Evolutionary conservation across 2,888 invertebrate genomes (phyloP), one percentile per base, ranked within the genome.

Genomic region (Metacarcinus magister): DNA sequence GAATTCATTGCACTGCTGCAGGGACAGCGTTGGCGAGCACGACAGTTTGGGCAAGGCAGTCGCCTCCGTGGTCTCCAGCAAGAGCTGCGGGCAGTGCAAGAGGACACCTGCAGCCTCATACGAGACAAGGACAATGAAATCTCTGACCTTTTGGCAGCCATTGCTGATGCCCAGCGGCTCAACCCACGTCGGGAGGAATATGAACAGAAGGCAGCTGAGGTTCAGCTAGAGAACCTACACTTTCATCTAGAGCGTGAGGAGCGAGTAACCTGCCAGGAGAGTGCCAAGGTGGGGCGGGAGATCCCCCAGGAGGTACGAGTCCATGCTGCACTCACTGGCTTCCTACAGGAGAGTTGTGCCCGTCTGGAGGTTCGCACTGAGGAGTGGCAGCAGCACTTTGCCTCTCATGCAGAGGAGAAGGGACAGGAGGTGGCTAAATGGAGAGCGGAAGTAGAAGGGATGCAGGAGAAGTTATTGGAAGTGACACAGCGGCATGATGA

Each of bases 1-100:
- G 96, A 95, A 13, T 96, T 96, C 60, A 96, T 96, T 54, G 96
- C 96, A 16, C 44, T 96, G 87, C 94, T 95, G 82, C 95, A 93
- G 16, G 96, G 93, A 23, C 95, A 96, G 82, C 96, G 96, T 28
- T 96, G 96, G 96, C 96, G 95, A 89, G 96, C 96, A 39, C 89
- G 93, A 10, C 96, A 95, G 43, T 89, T 94, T 75, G 91, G 95
- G 44, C 94, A 95, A 32, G 95, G 96, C 89, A 95, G 93, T 48
- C 92, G 91, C 39, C 89, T 96, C 16, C 90, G 91, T 19, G 43
- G 39, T 23, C 96, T 96, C 46, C 95, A 96, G 75, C 92, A 89
- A 46, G 96, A 96, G 23, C 87, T 96, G 5, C 46, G 43, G 16
- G 44, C 75, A 32, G 91, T 95, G 44, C 89, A 82, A 28, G 46